A percentile compares a stretch with the other conserved stretches of the same genome.
Evolutionary conservation across 1,140 invertebrate genomes (phyloP).

Genomic region (Lucilia cuprina): DNA sequence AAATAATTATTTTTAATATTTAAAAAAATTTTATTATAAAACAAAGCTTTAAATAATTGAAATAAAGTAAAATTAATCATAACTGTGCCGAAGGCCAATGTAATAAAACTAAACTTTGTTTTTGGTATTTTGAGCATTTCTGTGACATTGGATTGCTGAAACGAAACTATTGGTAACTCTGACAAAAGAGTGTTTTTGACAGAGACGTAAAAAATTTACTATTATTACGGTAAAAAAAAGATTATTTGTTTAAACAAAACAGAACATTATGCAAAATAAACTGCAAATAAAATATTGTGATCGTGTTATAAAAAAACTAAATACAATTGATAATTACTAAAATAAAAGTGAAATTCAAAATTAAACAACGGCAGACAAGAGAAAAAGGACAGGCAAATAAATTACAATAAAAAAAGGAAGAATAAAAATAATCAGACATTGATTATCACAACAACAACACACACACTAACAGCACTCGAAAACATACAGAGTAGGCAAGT

Average conservation of each 20-base stretch:
- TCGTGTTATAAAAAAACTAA: neutral
- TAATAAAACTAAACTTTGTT: neutral
- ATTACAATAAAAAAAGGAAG: neutral
- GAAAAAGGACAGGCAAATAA: neutral
- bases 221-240: slow-evolving; percentile 28
- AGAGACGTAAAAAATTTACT: slow-evolving; percentile 21
- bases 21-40: too few relatives aligned
- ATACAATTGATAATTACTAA: neutral
- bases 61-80: too few relatives aligned
- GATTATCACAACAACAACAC: neutral
- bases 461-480: neutral
- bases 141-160: neutral
- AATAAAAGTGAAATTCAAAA: neutral
- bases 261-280: slow-evolving; percentile 27
- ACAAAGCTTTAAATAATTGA: too few relatives aligned
- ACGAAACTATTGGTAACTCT: neutral
- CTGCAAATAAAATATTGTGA: slow-evolving; percentile 2
- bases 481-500: neutral
- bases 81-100: too few relatives aligned
- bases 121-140: neutral
- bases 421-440: slow-evolving; percentile 10
- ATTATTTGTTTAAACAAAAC: slow-evolving; percentile 32
- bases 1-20: too few relatives aligned
- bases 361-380: neutral
- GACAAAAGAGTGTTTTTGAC: slow-evolving; percentile 15